Conservation (phyloP, 2,797 vertebrate genomes). For the Dallia pectoralis region DNA sequence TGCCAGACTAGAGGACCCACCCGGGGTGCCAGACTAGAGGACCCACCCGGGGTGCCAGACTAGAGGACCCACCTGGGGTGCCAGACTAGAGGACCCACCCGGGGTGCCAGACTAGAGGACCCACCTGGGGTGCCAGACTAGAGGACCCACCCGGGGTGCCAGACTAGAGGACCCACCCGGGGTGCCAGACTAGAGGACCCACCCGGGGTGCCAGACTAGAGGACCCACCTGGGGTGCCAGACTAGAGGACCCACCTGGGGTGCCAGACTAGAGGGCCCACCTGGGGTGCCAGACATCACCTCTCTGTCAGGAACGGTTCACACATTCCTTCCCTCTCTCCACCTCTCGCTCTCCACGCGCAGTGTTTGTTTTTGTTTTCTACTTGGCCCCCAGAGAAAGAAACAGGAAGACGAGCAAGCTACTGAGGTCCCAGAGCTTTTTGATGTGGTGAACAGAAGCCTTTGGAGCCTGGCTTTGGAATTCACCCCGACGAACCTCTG, state of each 20-base stretch:
- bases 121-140: no score
- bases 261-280: conserved; percentile 3
- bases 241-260: not conserved
- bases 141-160: conserved; percentile 1
- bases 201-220: not conserved
- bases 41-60: not conserved
- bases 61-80: conserved; percentile 1
- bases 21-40: not conserved
- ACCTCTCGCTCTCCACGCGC: not conserved
- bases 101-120: not conserved
- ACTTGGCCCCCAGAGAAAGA: not conserved
- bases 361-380: conserved; percentile 18
- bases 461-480: conserved; percentile 7
- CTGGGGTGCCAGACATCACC: conserved; percentile 34
- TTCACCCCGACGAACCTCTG: conserved; percentile 33
- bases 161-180: conserved; percentile 4
- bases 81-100: conserved; percentile 3
- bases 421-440: conserved; percentile 16
- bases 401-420: not conserved
- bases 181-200: not conserved
- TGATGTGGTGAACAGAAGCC: conserved; percentile 32
- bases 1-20: not conserved
- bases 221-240: no score
- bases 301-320: conserved; percentile 6
- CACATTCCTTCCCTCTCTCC: not conserved